phyloP scores from a whole-genome alignment of 1,140 invertebrate species.

The Thalassaphorura encarpata region DNA sequence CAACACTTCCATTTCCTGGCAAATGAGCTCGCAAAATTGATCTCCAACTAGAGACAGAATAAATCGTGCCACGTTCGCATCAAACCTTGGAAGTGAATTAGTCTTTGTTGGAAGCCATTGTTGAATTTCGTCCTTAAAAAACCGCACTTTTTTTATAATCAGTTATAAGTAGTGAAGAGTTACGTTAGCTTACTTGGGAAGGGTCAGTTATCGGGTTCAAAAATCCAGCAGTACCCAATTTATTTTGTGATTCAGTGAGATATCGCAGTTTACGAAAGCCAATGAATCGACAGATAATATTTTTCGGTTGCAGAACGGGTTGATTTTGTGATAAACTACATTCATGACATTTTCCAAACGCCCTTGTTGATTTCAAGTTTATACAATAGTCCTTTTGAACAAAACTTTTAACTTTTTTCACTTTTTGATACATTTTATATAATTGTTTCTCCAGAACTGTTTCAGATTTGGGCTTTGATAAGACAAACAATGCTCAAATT shows the following conservation, averaged over 20 bases:
- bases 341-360: conserved; percentile 66
- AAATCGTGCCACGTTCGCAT: conserved; percentile 79
- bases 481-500: too few species aligned
- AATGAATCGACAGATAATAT: conserved; percentile 91
- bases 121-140: conserved; percentile 65
- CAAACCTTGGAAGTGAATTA: conserved; percentile 57
- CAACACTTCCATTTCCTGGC: conserved; percentile 80
- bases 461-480: too few species aligned
- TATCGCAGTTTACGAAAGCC: conserved; percentile 87
- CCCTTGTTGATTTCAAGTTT: conserved; percentile 51
- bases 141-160: conserved; percentile 7
- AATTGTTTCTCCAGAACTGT: too few species aligned
- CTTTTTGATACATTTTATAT: too few species aligned
- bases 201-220: conserved; percentile 56
- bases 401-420: too few species aligned
- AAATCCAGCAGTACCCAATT: conserved; percentile 81
- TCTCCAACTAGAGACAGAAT: conserved; percentile 83
- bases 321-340: conserved; percentile 70
- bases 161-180: background rate
- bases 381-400: conserved; percentile 79
- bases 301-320: conserved; percentile 71
- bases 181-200: background rate
- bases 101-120: conserved; percentile 64
- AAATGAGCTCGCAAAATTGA: conserved; percentile 88
- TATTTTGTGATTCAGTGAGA: conserved; percentile 77